Evolutionary conservation across 1,140 invertebrate genomes (phyloP).

Genomic region (Ruditapes philippinarum): DNA sequence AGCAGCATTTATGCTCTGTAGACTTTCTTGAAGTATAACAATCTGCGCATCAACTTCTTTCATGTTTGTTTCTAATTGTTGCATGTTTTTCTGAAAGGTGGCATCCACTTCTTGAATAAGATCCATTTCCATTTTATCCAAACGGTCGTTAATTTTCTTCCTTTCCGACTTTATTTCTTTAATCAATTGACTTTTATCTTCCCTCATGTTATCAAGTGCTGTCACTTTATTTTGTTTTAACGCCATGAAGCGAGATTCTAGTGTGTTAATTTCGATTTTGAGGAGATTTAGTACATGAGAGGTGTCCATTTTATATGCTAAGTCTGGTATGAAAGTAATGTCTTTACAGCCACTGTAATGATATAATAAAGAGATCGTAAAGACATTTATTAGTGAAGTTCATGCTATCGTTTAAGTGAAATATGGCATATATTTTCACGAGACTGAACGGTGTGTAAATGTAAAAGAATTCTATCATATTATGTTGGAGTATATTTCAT

Average conservation of each 20-base stretch:
- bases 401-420: too few relatives aligned
- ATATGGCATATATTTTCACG: too few relatives aligned
- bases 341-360: background rate
- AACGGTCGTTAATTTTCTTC: background rate
- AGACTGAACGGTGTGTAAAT: too few relatives aligned
- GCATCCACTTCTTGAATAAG: background rate
- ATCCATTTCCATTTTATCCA: background rate
- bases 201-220: background rate
- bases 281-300: background rate
- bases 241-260: background rate
- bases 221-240: background rate
- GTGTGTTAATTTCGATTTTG: background rate
- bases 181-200: background rate
- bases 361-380: too few relatives aligned
- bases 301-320: background rate
- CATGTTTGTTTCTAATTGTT: background rate
- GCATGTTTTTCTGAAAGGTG: background rate
- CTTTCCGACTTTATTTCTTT: background rate
- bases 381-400: too few relatives aligned
- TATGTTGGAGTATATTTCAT: too few relatives aligned
- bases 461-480: too few relatives aligned
- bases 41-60: background rate
- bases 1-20: background rate
- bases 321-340: background rate
- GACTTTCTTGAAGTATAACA: background rate